A percentile compares a stretch with the other conserved stretches of the same genome.
Evolutionary conservation across 2,888 invertebrate genomes (phyloP).

Genomic region (Aphrophora alni): DNA sequence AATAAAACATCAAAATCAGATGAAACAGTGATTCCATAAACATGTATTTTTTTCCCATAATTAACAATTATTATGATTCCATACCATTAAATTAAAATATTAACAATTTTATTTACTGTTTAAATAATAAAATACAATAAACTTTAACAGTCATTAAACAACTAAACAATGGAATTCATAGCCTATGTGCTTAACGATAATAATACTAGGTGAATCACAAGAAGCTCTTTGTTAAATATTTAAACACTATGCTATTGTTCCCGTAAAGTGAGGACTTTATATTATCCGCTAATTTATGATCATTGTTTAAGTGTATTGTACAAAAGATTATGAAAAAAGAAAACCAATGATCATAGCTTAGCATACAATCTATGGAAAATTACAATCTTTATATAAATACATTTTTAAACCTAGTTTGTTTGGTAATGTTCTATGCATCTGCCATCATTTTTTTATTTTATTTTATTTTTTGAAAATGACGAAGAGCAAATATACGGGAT

Average conservation of each 20-base stretch:
- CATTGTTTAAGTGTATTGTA: not conserved
- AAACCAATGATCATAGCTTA: too few relatives aligned
- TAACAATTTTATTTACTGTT: not conserved
- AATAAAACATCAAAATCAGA: not conserved
- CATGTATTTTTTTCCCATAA: not conserved
- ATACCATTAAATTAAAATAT: not conserved
- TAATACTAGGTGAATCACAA: not conserved
- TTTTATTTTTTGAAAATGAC: too few relatives aligned
- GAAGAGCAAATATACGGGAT: too few relatives aligned
- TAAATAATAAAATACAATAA: not conserved
- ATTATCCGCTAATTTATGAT: not conserved
- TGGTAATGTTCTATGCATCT: too few relatives aligned
- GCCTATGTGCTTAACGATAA: not conserved
- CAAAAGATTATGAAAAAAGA: too few relatives aligned
- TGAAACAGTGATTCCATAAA: not conserved
- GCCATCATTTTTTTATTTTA: too few relatives aligned
- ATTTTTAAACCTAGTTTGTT: too few relatives aligned
- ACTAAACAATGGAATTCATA: not conserved
- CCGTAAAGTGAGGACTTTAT: not conserved
- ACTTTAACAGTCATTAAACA: not conserved
- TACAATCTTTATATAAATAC: too few relatives aligned
- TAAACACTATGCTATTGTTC: not conserved
- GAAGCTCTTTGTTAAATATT: not conserved
- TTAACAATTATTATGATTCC: not conserved
- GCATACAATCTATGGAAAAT: too few relatives aligned